phyloP scores from a whole-genome alignment of 2,888 invertebrate species.

The Dyspetes luteomarginatus region DNA sequence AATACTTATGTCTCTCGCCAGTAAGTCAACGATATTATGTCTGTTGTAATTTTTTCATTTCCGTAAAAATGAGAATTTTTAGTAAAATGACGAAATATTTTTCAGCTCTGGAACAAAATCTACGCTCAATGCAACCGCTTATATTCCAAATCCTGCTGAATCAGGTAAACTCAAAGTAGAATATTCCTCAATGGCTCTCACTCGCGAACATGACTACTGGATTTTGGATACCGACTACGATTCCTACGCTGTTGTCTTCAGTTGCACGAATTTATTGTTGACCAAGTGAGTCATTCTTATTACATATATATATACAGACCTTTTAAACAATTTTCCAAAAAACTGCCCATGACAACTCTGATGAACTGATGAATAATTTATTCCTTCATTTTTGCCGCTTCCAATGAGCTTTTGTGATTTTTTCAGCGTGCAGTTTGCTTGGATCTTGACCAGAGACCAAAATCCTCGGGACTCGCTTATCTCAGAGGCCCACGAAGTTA shows the following conservation, averaged over 20 bases:
- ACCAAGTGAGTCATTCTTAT: conserved; percentile 86
- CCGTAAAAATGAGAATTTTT: not conserved
- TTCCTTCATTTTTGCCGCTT: no score
- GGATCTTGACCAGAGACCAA: conserved; percentile 88
- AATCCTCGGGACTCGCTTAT: conserved; percentile 85
- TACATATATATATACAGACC: conserved; percentile 62
- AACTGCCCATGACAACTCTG: no score
- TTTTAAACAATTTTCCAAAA: no score
- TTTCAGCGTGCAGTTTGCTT: conserved; percentile 82
- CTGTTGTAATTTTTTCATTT: not conserved
- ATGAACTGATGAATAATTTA: conserved; percentile 1
- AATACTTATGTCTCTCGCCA: conserved; percentile 83
- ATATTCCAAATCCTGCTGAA: conserved; percentile 84
- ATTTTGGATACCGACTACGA: conserved; percentile 87
- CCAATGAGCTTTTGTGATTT: no score
- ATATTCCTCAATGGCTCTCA: conserved; percentile 87
- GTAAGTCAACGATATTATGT: conserved; percentile 77
- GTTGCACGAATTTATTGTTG: conserved; percentile 86
- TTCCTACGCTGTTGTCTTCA: conserved; percentile 87
- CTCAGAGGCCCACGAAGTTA: conserved; percentile 85
- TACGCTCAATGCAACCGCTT: conserved; percentile 86
- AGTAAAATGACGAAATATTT: conserved; percentile 1
- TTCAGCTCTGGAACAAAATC: conserved; percentile 85
- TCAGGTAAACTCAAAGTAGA: conserved; percentile 86
- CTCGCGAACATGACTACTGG: conserved; percentile 86